A percentile compares a stretch with the other conserved stretches of the same genome.
Evolutionary conservation across 2,113 vertebrate genomes (phyloP).

Genomic region (Chionis minor): DNA sequence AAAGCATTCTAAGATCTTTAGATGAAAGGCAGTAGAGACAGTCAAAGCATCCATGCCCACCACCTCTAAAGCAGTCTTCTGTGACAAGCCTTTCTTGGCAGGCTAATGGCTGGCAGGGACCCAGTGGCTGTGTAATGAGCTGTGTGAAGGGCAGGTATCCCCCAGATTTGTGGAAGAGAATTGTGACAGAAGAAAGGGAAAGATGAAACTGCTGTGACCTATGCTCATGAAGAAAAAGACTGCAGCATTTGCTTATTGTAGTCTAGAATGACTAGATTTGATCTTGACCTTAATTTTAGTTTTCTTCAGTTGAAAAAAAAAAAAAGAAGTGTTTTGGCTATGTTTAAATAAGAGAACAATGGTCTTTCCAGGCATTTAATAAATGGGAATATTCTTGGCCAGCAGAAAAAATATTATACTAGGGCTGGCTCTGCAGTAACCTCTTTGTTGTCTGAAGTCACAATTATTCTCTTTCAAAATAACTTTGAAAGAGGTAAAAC

Average conservation of each 20-base stretch:
- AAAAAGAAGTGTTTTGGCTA: background rate
- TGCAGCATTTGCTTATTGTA: background rate
- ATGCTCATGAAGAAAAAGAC: background rate
- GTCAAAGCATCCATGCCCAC: background rate
- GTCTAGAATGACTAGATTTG: background rate
- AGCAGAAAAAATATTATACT: background rate
- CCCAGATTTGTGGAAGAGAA: constrained; percentile 14
- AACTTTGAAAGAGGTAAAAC: background rate
- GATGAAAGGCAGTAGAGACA: background rate
- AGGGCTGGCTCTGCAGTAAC: background rate
- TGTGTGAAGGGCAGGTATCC: background rate
- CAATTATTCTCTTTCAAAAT: constrained; percentile 15
- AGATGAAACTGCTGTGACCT: background rate
- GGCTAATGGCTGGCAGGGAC: background rate
- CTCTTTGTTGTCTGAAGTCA: constrained; percentile 6
- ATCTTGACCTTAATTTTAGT: constrained; percentile 19
- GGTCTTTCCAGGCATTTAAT: background rate
- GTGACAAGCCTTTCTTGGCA: background rate
- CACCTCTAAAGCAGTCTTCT: background rate
- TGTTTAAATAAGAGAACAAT: background rate
- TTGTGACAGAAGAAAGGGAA: background rate
- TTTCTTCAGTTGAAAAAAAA: background rate
- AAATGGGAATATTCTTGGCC: background rate
- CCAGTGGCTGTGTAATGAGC: background rate
- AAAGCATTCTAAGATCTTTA: background rate